phyloP scores from a whole-genome alignment of 2,888 invertebrate genomes.

The Lamellibrachia columna region DNA sequence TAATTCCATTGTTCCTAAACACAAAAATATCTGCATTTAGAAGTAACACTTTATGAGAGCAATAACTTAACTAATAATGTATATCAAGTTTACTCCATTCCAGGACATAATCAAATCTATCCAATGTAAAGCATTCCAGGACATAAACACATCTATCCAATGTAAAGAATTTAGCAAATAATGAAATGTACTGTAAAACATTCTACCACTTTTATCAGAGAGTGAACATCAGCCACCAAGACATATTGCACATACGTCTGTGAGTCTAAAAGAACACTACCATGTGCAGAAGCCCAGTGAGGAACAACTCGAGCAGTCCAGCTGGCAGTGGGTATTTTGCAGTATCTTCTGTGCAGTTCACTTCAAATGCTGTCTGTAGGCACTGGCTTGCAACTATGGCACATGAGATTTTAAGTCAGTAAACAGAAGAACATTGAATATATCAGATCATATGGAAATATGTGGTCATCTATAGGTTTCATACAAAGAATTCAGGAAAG shows the following conservation, averaged over 20 bases:
- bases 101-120: no score
- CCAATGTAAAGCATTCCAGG: background rate
- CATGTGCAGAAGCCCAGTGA: slow-evolving; percentile 33
- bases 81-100: no score
- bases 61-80: no score
- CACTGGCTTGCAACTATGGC: slow-evolving; percentile 88
- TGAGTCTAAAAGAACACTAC: slow-evolving; percentile 24
- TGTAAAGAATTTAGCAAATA: background rate
- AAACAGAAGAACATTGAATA: background rate
- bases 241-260: background rate
- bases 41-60: background rate
- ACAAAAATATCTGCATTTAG: background rate
- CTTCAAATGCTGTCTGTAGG: slow-evolving; percentile 87
- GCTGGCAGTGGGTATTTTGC: slow-evolving; percentile 60
- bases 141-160: background rate
- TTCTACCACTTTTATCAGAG: background rate
- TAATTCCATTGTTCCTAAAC: background rate
- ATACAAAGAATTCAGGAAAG: no score
- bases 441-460: background rate
- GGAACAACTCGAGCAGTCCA: slow-evolving; percentile 67
- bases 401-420: background rate
- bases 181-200: background rate
- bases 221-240: background rate
- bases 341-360: slow-evolving; percentile 68
- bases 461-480: no score